Percentiles rank a stretch among this genome's conserved stretches.
Evolutionary conservation across 30 jellyfish, hydroid and myxozoan genomes (phyloP).

Genomic region (Chironex yamaguchii): DNA sequence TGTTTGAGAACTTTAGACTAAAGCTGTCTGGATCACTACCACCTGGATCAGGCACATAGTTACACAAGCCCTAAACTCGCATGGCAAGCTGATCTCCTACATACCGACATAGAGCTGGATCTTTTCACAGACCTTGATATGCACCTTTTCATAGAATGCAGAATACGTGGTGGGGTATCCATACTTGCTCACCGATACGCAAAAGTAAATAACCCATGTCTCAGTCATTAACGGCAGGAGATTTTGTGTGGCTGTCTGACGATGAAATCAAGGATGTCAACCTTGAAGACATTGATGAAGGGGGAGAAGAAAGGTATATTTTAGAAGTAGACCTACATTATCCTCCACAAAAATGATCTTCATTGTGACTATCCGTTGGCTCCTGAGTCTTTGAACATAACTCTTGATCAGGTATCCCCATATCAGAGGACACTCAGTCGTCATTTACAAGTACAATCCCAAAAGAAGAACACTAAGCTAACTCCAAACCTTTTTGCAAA

Average conservation of each 20-base stretch:
- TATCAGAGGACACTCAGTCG: neutral
- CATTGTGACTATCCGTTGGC: conserved; percentile 81
- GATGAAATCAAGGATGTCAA: conserved; percentile 4
- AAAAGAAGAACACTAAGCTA: no score
- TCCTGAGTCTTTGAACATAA: conserved; percentile 40
- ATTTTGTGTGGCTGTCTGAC: conserved; percentile 59
- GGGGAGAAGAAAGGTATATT: conserved; percentile 37
- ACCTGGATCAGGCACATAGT: conserved; percentile 49
- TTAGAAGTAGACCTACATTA: conserved; percentile 65
- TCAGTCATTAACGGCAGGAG: conserved; percentile 60
- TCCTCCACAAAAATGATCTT: conserved; percentile 51
- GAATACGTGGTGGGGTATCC: conserved; percentile 62
- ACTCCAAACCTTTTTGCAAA: conserved; percentile 68
- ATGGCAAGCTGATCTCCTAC: conserved; percentile 43
- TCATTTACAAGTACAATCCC: no score
- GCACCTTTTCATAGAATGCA: conserved; percentile 35
- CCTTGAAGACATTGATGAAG: neutral
- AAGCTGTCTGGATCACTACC: conserved; percentile 16
- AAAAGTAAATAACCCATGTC: conserved; percentile 66
- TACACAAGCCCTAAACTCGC: conserved; percentile 64
- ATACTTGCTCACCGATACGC: conserved; percentile 40
- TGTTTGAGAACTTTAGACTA: conserved; percentile 30
- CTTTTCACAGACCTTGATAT: conserved; percentile 27
- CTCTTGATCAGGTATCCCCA: conserved; percentile 37
- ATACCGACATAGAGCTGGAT: conserved; percentile 44